phyloP scores from a whole-genome alignment of 2,113 vertebrate genomes.

The Eublepharis macularius region DNA sequence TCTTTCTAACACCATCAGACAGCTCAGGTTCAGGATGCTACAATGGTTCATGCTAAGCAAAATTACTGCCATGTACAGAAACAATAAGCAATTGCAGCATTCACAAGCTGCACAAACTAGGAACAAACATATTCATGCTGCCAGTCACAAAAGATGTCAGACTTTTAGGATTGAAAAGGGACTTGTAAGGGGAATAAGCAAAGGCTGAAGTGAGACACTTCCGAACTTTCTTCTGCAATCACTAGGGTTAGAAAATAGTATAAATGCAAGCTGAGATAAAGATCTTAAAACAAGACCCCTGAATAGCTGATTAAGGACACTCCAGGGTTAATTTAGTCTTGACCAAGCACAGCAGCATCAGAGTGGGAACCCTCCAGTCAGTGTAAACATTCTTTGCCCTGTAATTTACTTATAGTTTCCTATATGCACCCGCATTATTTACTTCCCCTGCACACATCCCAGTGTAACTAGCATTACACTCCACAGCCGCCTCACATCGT shows the following conservation, averaged over 20 bases:
- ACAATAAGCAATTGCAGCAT: neutral
- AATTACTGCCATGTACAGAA: neutral
- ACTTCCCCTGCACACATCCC: neutral
- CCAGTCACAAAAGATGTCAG: neutral
- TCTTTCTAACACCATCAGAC: neutral
- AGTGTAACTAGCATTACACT: neutral
- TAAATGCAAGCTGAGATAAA: neutral
- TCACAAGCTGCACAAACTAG: neutral
- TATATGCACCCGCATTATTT: neutral
- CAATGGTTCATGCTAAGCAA: neutral
- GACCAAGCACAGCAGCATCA: neutral
- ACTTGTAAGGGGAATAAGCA: neutral
- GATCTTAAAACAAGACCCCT: neutral
- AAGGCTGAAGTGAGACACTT: neutral
- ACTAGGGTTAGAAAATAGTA: neutral
- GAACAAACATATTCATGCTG: neutral
- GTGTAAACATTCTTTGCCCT: neutral
- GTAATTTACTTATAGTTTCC: too few relatives aligned
- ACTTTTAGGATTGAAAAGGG: neutral
- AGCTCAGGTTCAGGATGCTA: neutral
- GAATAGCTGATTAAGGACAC: neutral
- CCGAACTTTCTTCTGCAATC: neutral
- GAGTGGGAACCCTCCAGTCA: neutral
- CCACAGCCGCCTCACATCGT: neutral
- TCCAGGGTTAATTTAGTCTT: neutral